phyloP scores from a whole-genome alignment of 2,797 vertebrate species.

The Pipistrellus pygmaeus region DNA sequence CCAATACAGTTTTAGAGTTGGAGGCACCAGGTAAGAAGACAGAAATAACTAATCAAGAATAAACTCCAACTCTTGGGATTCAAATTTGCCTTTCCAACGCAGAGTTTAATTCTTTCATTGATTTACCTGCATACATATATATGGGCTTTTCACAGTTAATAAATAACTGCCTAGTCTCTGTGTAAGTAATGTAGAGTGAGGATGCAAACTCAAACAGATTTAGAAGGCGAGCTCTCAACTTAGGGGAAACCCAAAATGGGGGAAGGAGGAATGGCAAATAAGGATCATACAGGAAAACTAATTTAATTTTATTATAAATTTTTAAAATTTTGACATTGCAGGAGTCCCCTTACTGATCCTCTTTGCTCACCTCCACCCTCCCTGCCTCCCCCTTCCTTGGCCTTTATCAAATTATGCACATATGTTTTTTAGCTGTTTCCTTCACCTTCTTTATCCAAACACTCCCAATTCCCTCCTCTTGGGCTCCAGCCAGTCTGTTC shows the following conservation, averaged over 20 bases:
- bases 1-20: slow-evolving; percentile 77
- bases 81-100: not conserved
- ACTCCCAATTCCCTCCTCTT: not conserved
- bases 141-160: not conserved
- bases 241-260: not conserved
- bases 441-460: not conserved
- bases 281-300: not conserved
- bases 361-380: not conserved
- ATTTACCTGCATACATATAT: not conserved
- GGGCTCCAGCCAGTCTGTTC: not conserved
- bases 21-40: slow-evolving; percentile 77
- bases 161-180: not conserved
- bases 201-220: not conserved
- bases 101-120: slow-evolving; percentile 27
- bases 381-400: not conserved
- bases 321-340: not conserved
- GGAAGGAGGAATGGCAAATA: not conserved
- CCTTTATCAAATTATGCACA: not conserved
- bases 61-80: slow-evolving; percentile 18
- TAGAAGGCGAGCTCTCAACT: not conserved
- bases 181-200: not conserved
- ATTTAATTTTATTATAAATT: not conserved
- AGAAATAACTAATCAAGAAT: slow-evolving; percentile 17
- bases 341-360: not conserved
- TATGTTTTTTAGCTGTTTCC: not conserved